phyloP scores from a whole-genome alignment of 2,888 invertebrate species.

The Heliconius aoede region DNA sequence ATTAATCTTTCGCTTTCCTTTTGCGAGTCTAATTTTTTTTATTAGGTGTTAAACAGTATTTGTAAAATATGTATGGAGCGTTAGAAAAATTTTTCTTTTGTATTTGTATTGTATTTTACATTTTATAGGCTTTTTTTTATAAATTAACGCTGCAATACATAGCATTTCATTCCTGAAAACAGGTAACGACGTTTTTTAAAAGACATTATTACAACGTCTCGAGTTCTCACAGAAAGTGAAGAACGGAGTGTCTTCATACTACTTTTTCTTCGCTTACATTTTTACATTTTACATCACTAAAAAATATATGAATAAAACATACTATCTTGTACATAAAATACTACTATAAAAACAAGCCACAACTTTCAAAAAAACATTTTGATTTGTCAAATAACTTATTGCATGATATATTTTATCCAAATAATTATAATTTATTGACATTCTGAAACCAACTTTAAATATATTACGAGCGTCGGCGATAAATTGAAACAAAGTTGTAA shows the following conservation, averaged over 20 bases:
- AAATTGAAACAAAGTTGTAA: constrained; percentile 25
- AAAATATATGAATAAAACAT: no score
- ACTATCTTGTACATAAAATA: neutral
- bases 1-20: constrained; percentile 36
- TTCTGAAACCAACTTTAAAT: constrained; percentile 19
- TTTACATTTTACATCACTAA: no score
- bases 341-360: no score
- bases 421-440: constrained; percentile 14
- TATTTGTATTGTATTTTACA: neutral
- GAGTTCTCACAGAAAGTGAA: no score
- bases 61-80: neutral
- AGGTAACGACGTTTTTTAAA: no score
- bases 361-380: no score
- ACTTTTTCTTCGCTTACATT: no score
- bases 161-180: no score
- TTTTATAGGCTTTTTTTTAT: neutral
- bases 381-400: neutral
- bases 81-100: neutral
- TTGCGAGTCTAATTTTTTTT: constrained; percentile 23
- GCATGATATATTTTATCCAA: constrained; percentile 12
- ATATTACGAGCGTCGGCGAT: constrained; percentile 18
- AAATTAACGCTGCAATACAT: no score
- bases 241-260: no score
- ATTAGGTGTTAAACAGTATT: constrained; percentile 18
- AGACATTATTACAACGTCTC: no score